A percentile compares a stretch with the other conserved stretches of the same genome.
Evolutionary conservation across 2,797 vertebrate species (phyloP).

Genomic region (Gallinago solitaria): DNA sequence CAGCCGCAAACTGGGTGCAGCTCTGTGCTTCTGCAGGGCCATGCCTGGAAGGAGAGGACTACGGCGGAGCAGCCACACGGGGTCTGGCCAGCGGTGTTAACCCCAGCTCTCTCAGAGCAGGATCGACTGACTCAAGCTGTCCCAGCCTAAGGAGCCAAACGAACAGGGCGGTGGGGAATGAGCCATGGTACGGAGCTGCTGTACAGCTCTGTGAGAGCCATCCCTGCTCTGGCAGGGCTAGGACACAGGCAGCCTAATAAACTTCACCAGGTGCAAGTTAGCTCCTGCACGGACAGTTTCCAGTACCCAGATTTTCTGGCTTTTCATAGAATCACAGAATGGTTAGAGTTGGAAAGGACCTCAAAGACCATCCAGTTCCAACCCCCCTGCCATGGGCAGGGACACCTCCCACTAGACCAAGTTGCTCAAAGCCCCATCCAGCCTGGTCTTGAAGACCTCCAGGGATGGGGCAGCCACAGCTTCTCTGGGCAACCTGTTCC

Average conservation of each 20-base stretch:
- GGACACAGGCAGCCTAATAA: not conserved
- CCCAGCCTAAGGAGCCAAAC: not conserved
- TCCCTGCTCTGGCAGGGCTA: not conserved
- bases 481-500: too few relatives aligned
- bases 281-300: not conserved
- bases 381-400: too few relatives aligned
- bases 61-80: accelerated
- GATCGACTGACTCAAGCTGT: not conserved
- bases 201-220: not conserved
- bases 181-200: not conserved
- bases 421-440: too few relatives aligned
- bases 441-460: too few relatives aligned
- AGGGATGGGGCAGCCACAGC: too few relatives aligned
- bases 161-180: accelerated
- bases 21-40: not conserved
- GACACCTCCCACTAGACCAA: too few relatives aligned
- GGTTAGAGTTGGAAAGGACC: too few relatives aligned
- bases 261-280: not conserved
- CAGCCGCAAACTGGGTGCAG: not conserved
- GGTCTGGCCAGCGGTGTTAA: not conserved
- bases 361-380: too few relatives aligned
- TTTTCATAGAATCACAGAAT: not conserved
- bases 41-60: not conserved
- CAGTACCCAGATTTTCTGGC: not conserved
- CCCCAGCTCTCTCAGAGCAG: not conserved